Base-by-base conservation (phyloP, 2,888 invertebrate genomes). In the Tachina lurida region DNA sequence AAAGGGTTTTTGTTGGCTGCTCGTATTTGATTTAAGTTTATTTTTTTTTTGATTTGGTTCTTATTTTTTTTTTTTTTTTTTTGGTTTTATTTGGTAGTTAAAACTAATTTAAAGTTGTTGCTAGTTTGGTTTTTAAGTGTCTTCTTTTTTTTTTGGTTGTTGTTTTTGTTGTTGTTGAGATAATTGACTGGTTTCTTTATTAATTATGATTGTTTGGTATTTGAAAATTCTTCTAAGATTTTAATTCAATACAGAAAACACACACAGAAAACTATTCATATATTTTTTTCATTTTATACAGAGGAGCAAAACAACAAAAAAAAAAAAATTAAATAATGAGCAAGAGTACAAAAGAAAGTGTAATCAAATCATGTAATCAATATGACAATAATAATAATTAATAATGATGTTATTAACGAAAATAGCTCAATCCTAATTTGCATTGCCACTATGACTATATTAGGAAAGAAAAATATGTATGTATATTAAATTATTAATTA, bases 1-100 rank as follows among this genome's bases (percentile, higher is more conserved):
- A 91, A 91, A 89, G 89, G 89, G 77, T 82, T 86, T 82, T 67
- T 86, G 70, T 71, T 79, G 78, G 78, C 71, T 79, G 82, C 82
- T 82, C 63, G 79, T 70, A 17, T 84, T 68, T 65, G 56, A 8
- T 62, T 47, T 80, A 31, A 31, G 31, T 31, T 73, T 84, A 65
- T 60, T 47, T 79, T 78, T 74, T 19, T 82, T 65, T 86, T 83
- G 56, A 12, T 84, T 84, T 70, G 43, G 15, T 58, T 58, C 1
- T 12, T 58, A 5, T 84, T 63, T 68, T 83, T 63, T 52, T 47
- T 76, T 74, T 76, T 41, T 84, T 54, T n/a, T n/a, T n/a, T n/a
- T n/a, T n/a, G n/a, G n/a, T 85, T 83, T n/a, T 84, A 68, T 84
- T 87, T 58, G 10, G 39, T 31, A 58, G 67, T 39, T 49, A 49